These are phyloP conservation scores for Pararge aegeria DNA, from an alignment of 1,140 invertebrate species.

Conservation along the genomic window DNA sequence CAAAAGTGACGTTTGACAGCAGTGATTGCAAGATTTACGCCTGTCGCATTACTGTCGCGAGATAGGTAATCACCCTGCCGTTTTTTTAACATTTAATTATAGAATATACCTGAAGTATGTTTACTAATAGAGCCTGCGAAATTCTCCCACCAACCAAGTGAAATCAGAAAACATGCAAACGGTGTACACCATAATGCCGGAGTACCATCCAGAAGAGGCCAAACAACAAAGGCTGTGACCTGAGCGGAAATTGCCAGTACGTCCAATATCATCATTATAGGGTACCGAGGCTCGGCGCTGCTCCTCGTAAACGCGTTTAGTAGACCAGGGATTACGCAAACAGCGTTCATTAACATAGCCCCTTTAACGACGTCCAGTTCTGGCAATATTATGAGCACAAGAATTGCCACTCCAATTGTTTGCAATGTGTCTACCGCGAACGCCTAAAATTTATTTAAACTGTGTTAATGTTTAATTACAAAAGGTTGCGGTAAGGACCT, in stretches of 20 bases:
- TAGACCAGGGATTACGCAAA: slow-evolving; percentile 90
- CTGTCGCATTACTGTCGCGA: no score
- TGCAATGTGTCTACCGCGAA: slow-evolving; percentile 93
- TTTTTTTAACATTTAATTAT: no score
- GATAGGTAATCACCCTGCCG: no score
- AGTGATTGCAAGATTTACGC: no score
- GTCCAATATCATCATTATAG: slow-evolving; percentile 88
- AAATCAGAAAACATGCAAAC: slow-evolving; percentile 89
- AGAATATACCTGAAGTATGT: slow-evolving; percentile 51
- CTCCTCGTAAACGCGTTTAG: slow-evolving; percentile 87
- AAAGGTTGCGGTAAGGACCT: background rate
- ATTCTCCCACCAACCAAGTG: slow-evolving; percentile 98
- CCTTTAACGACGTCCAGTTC: slow-evolving; percentile 95
- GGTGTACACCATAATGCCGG: slow-evolving; percentile 90
- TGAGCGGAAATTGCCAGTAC: slow-evolving; percentile 90
- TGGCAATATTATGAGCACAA: slow-evolving; percentile 93
- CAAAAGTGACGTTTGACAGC: no score
- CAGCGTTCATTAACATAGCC: slow-evolving; percentile 95
- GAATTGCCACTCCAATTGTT: slow-evolving; percentile 88
- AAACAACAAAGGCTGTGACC: slow-evolving; percentile 92
- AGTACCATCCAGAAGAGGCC: slow-evolving; percentile 88
- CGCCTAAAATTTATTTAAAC: slow-evolving; percentile 73
- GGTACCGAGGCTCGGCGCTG: slow-evolving; percentile 86
- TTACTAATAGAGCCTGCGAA: slow-evolving; percentile 84
- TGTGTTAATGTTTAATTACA: background rate